Percentiles rank a stretch among this genome's conserved stretches.
phyloP scores from a whole-genome alignment of 2,113 vertebrate genomes.

The Ia io region DNA sequence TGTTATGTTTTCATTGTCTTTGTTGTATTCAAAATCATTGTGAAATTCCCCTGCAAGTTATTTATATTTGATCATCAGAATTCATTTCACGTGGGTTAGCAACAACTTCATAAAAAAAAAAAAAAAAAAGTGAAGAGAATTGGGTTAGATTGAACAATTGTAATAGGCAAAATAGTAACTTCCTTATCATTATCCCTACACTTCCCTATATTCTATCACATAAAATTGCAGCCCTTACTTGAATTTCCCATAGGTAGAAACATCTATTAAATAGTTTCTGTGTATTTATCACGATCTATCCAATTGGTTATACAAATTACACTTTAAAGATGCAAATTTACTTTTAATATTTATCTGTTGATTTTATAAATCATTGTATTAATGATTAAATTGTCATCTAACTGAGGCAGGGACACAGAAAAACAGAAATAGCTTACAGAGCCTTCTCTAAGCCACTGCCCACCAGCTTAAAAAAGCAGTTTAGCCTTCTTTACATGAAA shows the following conservation, averaged over 20 bases:
- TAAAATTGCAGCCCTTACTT: slow-evolving; percentile 11
- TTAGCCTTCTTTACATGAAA: slow-evolving; percentile 53
- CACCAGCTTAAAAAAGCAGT: slow-evolving; percentile 22
- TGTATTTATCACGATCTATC: not conserved
- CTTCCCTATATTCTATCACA: not conserved
- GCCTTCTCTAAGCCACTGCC: slow-evolving; percentile 22
- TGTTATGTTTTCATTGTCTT: not conserved
- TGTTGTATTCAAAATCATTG: not conserved
- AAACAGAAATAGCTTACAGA: slow-evolving; percentile 40
- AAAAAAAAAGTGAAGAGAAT: not conserved
- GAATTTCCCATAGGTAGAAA: not conserved
- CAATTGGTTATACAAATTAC: slow-evolving; percentile 27
- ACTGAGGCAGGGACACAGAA: slow-evolving; percentile 22
- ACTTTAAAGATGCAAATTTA: slow-evolving; percentile 43
- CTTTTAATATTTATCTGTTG: slow-evolving; percentile 60
- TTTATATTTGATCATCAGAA: not conserved
- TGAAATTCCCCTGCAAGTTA: not conserved
- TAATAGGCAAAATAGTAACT: not conserved
- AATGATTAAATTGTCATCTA: slow-evolving; percentile 64
- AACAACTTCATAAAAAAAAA: not conserved
- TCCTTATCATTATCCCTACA: not conserved
- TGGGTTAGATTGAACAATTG: not conserved
- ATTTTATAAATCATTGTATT: slow-evolving; percentile 50
- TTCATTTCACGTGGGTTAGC: not conserved
- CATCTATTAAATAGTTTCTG: not conserved